These are phyloP conservation scores for Nasua narica DNA, from an alignment of 2,797 vertebrate genomes.

Conservation along the genomic window DNA sequence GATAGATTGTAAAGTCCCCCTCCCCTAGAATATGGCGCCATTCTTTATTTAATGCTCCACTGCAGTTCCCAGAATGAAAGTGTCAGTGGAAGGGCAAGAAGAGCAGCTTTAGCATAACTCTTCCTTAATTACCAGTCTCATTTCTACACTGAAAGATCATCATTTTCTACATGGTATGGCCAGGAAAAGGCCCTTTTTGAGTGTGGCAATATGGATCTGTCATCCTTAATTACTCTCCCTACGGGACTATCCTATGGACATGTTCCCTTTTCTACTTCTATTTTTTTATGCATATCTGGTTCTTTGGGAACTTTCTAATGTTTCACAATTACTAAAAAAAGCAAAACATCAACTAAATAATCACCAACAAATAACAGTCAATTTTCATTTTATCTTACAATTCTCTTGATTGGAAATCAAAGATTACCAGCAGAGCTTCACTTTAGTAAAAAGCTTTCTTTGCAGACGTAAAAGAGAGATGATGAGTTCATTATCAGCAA, in stretches of 20 bases:
- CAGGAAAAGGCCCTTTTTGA: background rate
- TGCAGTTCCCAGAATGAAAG: background rate
- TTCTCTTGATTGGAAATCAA: background rate
- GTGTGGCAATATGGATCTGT: background rate
- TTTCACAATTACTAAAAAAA: background rate
- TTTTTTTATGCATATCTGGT: background rate
- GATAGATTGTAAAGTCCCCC: background rate
- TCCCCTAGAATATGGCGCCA: background rate
- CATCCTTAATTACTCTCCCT: background rate
- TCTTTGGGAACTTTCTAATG: constrained; percentile 5
- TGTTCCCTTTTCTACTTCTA: background rate
- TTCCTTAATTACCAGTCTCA: background rate
- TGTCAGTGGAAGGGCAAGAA: background rate
- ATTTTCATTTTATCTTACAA: background rate
- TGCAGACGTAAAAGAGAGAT: background rate
- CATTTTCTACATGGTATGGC: background rate
- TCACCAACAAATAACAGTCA: background rate
- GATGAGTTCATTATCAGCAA: background rate
- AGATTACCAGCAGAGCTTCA: background rate
- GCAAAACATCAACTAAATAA: background rate
- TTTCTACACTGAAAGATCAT: background rate
- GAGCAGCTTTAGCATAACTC: background rate
- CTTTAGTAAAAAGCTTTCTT: background rate
- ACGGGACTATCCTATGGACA: background rate
- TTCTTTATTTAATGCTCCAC: constrained; percentile 2